These are phyloP conservation scores for Tretioscincus oriximinensis DNA, from an alignment of 2,113 vertebrate genomes.

Conservation along the genomic window DNA sequence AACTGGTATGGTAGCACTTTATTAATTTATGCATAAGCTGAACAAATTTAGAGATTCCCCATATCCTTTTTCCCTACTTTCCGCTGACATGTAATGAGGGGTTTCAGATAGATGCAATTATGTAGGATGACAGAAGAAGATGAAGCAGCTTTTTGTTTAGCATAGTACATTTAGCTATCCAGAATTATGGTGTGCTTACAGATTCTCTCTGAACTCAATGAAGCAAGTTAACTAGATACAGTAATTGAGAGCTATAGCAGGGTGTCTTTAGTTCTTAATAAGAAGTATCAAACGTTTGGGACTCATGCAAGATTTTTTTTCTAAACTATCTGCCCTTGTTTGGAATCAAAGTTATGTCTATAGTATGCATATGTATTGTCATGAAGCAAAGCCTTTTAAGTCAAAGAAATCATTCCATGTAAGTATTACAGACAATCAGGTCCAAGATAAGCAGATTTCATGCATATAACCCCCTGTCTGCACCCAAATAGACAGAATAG, in stretches of 20 bases:
- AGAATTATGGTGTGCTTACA: neutral
- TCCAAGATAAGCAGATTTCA: neutral
- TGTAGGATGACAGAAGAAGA: neutral
- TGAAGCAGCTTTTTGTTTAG: neutral
- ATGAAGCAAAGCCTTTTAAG: neutral
- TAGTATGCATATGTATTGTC: neutral
- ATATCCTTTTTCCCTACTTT: neutral
- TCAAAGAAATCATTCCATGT: neutral
- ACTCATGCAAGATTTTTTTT: neutral
- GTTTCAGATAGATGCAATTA: neutral
- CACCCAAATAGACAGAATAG: neutral
- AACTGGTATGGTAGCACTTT: neutral
- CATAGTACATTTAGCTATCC: neutral
- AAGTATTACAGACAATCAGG: neutral
- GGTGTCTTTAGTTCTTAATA: neutral
- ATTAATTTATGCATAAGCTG: neutral
- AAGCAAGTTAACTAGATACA: conserved; percentile 6
- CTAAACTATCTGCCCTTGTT: neutral
- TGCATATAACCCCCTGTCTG: neutral
- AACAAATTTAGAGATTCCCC: rapidly evolving
- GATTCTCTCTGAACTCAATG: neutral
- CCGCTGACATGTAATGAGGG: neutral
- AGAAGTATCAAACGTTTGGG: neutral
- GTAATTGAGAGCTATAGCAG: conserved; percentile 4
- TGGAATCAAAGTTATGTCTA: neutral